These are phyloP conservation scores for Cynopterus brachyotis DNA, from an alignment of 2,113 vertebrate genomes.

Conservation along the genomic window DNA sequence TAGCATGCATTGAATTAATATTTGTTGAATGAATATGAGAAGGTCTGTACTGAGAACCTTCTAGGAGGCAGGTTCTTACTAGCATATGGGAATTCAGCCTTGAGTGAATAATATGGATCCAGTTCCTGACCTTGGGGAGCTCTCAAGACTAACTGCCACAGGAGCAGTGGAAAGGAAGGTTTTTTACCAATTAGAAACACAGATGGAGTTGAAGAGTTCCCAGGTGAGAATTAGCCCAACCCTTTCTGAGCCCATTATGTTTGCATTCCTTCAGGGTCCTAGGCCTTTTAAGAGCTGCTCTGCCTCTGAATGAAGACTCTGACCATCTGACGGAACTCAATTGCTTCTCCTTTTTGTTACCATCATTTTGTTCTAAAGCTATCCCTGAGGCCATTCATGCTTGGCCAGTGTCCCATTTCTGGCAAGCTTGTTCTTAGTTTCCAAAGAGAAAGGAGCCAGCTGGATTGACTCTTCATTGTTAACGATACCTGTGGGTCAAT, in stretches of 20 bases:
- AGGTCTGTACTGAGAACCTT: too few relatives aligned
- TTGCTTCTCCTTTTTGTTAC: neutral
- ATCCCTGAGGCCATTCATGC: neutral
- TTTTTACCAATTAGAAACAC: neutral
- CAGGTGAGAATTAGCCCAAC: neutral
- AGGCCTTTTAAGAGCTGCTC: neutral
- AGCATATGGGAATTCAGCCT: neutral
- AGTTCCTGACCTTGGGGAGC: neutral
- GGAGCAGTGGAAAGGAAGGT: neutral
- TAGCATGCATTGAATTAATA: neutral
- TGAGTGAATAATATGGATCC: neutral
- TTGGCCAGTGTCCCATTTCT: neutral
- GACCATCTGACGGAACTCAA: neutral
- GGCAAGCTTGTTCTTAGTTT: neutral
- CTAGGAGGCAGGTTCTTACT: neutral
- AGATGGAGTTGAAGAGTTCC: neutral
- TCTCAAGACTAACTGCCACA: neutral
- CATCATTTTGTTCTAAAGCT: neutral
- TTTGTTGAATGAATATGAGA: neutral
- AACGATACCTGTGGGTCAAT: neutral
- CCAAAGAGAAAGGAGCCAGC: neutral
- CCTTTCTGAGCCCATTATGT: neutral
- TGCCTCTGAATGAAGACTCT: neutral
- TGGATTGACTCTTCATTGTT: neutral
- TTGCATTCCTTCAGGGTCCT: neutral